phyloP scores from a whole-genome alignment of 2,888 invertebrate genomes.

The Nomada hirtipes region DNA sequence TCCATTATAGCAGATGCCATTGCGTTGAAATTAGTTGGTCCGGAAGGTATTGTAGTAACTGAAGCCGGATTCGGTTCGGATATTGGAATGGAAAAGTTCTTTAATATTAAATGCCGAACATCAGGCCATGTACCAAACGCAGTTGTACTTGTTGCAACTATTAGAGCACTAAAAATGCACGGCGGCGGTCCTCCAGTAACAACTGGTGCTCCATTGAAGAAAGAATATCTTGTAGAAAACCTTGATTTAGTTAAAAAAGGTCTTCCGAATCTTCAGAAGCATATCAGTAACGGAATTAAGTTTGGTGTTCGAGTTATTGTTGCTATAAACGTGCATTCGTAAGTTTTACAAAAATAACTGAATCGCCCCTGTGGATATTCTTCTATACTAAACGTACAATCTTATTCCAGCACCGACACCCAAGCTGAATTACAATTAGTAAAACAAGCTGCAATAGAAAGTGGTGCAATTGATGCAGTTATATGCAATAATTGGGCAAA shows the following conservation, averaged over 20 bases:
- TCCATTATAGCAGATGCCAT: slow-evolving; percentile 98
- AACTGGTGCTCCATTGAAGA: slow-evolving; percentile 93
- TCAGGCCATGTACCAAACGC: slow-evolving; percentile 94
- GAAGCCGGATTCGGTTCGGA: slow-evolving; percentile 99
- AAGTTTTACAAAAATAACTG: slow-evolving; percentile 53
- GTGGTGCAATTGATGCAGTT: slow-evolving; percentile 95
- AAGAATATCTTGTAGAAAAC: slow-evolving; percentile 95
- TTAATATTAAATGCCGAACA: slow-evolving; percentile 97
- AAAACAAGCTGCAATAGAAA: slow-evolving; percentile 88
- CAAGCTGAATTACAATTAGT: slow-evolving; percentile 93
- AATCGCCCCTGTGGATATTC: neutral
- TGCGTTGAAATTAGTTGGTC: slow-evolving; percentile 96
- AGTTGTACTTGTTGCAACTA: slow-evolving; percentile 96
- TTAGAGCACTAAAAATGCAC: slow-evolving; percentile 99
- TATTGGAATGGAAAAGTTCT: slow-evolving; percentile 99
- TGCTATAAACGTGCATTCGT: slow-evolving; percentile 95
- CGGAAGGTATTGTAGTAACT: slow-evolving; percentile 96
- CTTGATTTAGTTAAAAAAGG: slow-evolving; percentile 94
- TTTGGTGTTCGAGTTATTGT: slow-evolving; percentile 98
- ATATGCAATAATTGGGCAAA: slow-evolving; percentile 95
- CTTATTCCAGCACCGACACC: slow-evolving; percentile 91
- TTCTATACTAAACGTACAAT: neutral
- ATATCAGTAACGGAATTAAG: slow-evolving; percentile 95
- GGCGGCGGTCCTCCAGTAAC: slow-evolving; percentile 97
- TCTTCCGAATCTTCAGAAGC: slow-evolving; percentile 95